Evolutionary conservation across 1,140 invertebrate species (phyloP), one percentile per base, ranked within the genome.

Genomic region (Cyrtorhinus lividipennis): DNA sequence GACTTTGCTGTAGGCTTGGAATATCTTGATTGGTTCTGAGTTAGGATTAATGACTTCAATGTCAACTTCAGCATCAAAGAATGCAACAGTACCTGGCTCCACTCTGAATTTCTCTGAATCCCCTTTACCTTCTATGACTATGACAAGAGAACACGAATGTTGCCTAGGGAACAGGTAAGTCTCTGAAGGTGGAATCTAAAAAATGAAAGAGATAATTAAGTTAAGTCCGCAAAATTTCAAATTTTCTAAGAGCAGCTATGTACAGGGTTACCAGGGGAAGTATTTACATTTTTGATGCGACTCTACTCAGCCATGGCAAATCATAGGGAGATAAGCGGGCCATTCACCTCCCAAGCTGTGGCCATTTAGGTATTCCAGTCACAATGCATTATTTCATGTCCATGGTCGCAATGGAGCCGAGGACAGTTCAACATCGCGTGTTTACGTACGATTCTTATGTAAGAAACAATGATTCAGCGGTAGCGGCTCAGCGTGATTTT

Each of bases 81-180:
- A 59, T 30, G 38, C n/a, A 24, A 59, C 58, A 30, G 13, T 30
- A 12, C 58, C 58, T 27, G 58, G 58, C 23, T 30, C 24, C 3
- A 59, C 27, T 26, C 24, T 59, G 12, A 59, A 18, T 1, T 30
- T 10, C 23, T 18, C 12, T 5, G 24, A 59, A 3, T 59, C 27
- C 10, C 58, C 58, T 26, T 26, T 59, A 27, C 58, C 58, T 59
- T 59, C 58, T 12, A 59, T 24, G 58, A 59, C 27, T 30, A 59
- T 59, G 25, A 59, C n/a, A 5, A 59, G 2, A 2, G 58, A 59
- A 26, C 58, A 59, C 27, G n/a, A 22, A 3, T 26, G 58, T 8
- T 59, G 58, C 3, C n/a, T n/a, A 5, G 58, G 24, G 24, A 59
- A 25, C 2, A 30, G 2, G 23, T 59, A 30, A 2, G 24, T 30